phyloP scores from a whole-genome alignment of 2,113 vertebrate species.

The Ardeotis arabs region DNA sequence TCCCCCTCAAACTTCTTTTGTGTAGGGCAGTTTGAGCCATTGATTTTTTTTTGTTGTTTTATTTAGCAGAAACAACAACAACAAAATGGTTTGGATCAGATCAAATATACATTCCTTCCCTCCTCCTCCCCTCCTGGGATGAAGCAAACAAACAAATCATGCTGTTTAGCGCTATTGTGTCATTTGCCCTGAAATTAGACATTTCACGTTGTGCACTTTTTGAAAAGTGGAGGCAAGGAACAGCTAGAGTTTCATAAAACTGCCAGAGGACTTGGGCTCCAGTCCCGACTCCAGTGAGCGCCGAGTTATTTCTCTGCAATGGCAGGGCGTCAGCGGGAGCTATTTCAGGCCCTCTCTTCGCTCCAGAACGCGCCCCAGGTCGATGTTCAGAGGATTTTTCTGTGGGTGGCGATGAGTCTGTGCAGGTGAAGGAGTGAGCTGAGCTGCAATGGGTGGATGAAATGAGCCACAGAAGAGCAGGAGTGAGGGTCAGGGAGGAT shows the following conservation, averaged over 20 bases:
- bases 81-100: slow-evolving; percentile 18
- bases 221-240: slow-evolving; percentile 25
- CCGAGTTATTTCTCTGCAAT: background rate
- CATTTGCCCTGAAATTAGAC: slow-evolving; percentile 26
- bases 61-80: slow-evolving; percentile 6
- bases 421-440: background rate
- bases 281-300: background rate
- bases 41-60: background rate
- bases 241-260: slow-evolving; percentile 42
- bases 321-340: background rate
- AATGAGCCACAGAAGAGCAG: background rate
- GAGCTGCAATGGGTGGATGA: background rate
- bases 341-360: background rate
- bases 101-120: slow-evolving; percentile 46
- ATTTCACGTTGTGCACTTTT: slow-evolving; percentile 29
- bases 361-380: background rate
- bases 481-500: background rate
- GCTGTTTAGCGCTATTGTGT: slow-evolving; percentile 57
- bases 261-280: slow-evolving; percentile 50
- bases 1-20: background rate
- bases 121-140: slow-evolving; percentile 42
- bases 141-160: slow-evolving; percentile 56
- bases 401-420: background rate
- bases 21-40: background rate
- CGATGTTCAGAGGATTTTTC: background rate